A percentile compares a stretch with the other conserved stretches of the same genome.
phyloP scores from a whole-genome alignment of 2,888 invertebrate species.

The Megaustenia siamemsis region DNA sequence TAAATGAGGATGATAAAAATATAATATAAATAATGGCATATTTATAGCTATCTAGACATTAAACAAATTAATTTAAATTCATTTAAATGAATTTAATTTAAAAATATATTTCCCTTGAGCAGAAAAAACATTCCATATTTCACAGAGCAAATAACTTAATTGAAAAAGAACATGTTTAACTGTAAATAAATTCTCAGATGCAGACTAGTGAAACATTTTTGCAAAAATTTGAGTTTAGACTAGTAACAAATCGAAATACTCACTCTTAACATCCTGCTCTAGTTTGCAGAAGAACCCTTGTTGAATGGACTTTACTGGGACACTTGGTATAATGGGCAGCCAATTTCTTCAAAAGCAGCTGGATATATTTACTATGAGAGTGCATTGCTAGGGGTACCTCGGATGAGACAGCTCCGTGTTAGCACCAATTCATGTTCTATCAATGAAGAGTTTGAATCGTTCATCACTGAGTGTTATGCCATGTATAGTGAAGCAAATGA shows the following conservation, averaged over 20 bases:
- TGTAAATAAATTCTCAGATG: too few species aligned
- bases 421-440: constrained; percentile 83
- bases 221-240: neutral
- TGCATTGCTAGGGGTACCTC: constrained; percentile 72
- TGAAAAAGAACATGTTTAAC: too few species aligned
- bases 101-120: too few species aligned
- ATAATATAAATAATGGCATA: too few species aligned
- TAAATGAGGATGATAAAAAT: too few species aligned
- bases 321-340: constrained; percentile 80
- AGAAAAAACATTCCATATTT: too few species aligned
- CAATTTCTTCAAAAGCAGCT: constrained; percentile 65
- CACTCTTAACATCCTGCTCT: neutral
- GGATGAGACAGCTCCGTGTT: constrained; percentile 70
- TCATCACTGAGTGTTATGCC: constrained; percentile 84
- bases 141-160: too few species aligned
- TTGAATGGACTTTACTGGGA: constrained; percentile 83
- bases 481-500: constrained; percentile 82
- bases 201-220: too few species aligned
- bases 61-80: too few species aligned
- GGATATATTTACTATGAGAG: constrained; percentile 76
- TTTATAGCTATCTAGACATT: too few species aligned
- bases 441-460: constrained; percentile 83
- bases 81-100: too few species aligned
- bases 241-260: neutral
- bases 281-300: constrained; percentile 81